Conservation (phyloP, 2,888 invertebrate species). For the Tromatobia lineatoria region DNA sequence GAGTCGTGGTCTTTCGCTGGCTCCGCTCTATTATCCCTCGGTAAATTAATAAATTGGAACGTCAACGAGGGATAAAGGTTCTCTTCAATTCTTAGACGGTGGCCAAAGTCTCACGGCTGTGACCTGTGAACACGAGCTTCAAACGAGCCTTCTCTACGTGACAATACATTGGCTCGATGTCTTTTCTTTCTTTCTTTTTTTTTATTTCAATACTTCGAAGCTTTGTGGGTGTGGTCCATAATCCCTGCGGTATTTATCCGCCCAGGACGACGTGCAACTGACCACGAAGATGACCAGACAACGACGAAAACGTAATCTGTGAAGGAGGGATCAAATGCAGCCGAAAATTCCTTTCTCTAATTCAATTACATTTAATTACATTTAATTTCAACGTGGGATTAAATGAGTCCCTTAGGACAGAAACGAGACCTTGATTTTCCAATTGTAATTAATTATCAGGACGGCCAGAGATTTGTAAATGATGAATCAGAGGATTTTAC, state of each 20-base stretch:
- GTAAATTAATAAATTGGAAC: conserved; percentile 82
- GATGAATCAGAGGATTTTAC: conserved; percentile 14
- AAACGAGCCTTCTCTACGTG: conserved; percentile 14
- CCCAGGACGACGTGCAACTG: neutral
- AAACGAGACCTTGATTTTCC: neutral
- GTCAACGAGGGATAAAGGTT: conserved; percentile 76
- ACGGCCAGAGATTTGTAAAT: neutral
- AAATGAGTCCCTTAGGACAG: neutral
- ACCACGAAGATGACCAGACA: conserved; percentile 22
- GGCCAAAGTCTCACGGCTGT: conserved; percentile 60
- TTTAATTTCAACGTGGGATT: conserved; percentile 37
- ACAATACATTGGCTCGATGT: conserved; percentile 21
- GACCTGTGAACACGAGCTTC: conserved; percentile 20
- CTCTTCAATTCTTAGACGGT: conserved; percentile 58
- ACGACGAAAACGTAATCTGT: conserved; percentile 43
- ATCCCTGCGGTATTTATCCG: conserved; percentile 51
- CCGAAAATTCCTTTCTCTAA: conserved; percentile 37
- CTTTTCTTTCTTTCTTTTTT: conserved; percentile 2
- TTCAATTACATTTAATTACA: conserved; percentile 50
- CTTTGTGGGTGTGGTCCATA: conserved; percentile 12
- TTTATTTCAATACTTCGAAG: neutral
- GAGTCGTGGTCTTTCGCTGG: conserved; percentile 43
- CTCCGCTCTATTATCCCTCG: conserved; percentile 76
- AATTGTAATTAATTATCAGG: neutral
- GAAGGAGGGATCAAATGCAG: conserved; percentile 25